These are phyloP conservation scores for Halictus quadricinctus DNA, from an alignment of 2,888 invertebrate genomes.

Conservation along the genomic window DNA sequence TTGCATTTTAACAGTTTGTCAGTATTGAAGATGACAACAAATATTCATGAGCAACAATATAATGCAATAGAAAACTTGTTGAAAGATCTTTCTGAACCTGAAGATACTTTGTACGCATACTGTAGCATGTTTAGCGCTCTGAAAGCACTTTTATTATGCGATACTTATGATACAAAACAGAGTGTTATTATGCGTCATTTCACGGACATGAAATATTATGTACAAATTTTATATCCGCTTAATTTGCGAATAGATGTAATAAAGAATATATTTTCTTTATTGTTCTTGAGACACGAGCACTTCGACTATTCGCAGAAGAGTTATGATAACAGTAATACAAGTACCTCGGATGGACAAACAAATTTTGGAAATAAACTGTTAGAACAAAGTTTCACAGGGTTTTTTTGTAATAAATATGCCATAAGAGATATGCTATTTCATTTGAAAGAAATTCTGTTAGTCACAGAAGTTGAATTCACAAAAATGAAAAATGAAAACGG, in stretches of 20 bases:
- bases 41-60: slow-evolving; percentile 73
- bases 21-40: slow-evolving; percentile 72
- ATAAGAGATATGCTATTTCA: slow-evolving; percentile 85
- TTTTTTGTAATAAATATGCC: slow-evolving; percentile 85
- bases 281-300: slow-evolving; percentile 87
- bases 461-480: slow-evolving; percentile 79
- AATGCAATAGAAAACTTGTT: slow-evolving; percentile 70
- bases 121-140: slow-evolving; percentile 71
- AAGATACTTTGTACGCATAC: slow-evolving; percentile 72
- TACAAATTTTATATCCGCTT: slow-evolving; percentile 70
- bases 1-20: slow-evolving; percentile 69
- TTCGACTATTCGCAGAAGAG: slow-evolving; percentile 82
- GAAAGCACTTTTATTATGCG: slow-evolving; percentile 71
- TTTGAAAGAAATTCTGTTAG: slow-evolving; percentile 84
- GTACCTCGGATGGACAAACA: slow-evolving; percentile 64
- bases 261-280: slow-evolving; percentile 88
- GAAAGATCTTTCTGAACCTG: slow-evolving; percentile 59
- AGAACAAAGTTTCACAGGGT: slow-evolving; percentile 81
- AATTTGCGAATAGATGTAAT: slow-evolving; percentile 84
- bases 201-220: slow-evolving; percentile 65
- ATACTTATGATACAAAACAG: slow-evolving; percentile 61
- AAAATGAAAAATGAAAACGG: slow-evolving; percentile 78
- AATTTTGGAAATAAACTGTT: slow-evolving; percentile 74
- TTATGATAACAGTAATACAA: slow-evolving; percentile 83
- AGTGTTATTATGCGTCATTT: slow-evolving; percentile 59